Percentiles rank a stretch among this genome's conserved stretches.
Evolutionary conservation across 92 coral and sea anemone genomes (phyloP).

Genomic region (Zoanthus sansibaricus): DNA sequence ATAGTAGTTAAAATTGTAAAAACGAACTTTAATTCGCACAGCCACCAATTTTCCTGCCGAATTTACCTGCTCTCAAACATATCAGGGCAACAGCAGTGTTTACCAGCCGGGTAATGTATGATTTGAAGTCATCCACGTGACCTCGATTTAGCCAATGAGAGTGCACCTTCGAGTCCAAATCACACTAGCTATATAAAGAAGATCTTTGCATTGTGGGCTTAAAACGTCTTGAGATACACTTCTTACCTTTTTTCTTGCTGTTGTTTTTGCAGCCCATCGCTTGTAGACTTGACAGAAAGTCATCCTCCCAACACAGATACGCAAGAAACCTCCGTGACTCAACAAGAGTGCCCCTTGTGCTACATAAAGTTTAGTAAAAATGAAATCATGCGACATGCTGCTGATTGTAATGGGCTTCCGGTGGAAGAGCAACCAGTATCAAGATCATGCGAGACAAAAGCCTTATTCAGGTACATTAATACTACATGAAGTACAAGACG

Average conservation of each 20-base stretch:
- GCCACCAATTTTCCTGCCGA: no score
- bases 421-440: background rate
- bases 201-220: no score
- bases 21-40: no score
- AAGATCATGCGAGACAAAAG: background rate
- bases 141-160: no score
- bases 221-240: no score
- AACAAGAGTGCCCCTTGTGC: constrained; percentile 42
- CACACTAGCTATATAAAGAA: no score
- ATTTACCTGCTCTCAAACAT: no score
- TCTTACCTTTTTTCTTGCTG: background rate
- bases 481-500: background rate
- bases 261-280: constrained; percentile 22
- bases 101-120: no score
- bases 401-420: constrained; percentile 21
- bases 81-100: no score
- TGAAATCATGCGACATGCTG: constrained; percentile 26
- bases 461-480: background rate
- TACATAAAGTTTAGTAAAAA: constrained; percentile 34
- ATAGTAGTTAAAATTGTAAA: no score
- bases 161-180: no score
- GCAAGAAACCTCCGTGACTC: background rate
- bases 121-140: no score
- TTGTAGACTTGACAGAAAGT: constrained; percentile 36
- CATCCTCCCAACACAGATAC: background rate